Percentiles rank a stretch among this genome's conserved stretches.
phyloP scores from a whole-genome alignment of 1,140 invertebrate species.

The Drosophila busckii region DNA sequence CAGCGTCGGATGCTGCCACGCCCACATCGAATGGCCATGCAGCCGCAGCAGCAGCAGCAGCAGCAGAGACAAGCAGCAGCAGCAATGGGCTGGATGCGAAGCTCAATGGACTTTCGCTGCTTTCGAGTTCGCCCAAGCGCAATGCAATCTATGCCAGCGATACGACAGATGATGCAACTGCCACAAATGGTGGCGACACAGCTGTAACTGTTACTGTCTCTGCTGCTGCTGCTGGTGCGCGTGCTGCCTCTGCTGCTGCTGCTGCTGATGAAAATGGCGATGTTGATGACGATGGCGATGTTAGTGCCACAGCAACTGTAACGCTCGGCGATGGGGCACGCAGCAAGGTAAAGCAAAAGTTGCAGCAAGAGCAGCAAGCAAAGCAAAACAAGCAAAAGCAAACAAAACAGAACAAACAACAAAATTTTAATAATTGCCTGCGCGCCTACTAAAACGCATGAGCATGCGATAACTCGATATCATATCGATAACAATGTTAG shows the following conservation, averaged over 20 bases:
- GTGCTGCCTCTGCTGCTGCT: neutral
- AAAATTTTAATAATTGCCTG: constrained; percentile 14
- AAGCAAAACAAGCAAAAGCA: constrained; percentile 9
- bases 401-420: neutral
- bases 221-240: neutral
- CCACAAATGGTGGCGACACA: neutral
- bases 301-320: constrained; percentile 49
- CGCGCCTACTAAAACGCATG: neutral
- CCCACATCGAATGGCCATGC: constrained; percentile 18
- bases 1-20: too few species aligned
- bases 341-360: constrained; percentile 53
- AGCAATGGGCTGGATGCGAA: constrained; percentile 48
- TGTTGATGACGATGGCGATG: constrained; percentile 28
- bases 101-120: constrained; percentile 50
- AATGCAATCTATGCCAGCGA: constrained; percentile 63
- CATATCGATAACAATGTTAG: constrained; percentile 1
- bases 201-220: constrained; percentile 7
- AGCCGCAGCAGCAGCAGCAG: constrained; percentile 1
- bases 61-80: too few species aligned
- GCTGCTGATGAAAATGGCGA: constrained; percentile 1
- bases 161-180: constrained; percentile 47
- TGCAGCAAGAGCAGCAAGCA: constrained; percentile 4
- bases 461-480: neutral
- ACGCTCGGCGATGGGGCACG: constrained; percentile 36
- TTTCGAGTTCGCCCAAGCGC: constrained; percentile 50